phyloP scores from a whole-genome alignment of 2,888 invertebrate species.

The Dascillus cervinus region DNA sequence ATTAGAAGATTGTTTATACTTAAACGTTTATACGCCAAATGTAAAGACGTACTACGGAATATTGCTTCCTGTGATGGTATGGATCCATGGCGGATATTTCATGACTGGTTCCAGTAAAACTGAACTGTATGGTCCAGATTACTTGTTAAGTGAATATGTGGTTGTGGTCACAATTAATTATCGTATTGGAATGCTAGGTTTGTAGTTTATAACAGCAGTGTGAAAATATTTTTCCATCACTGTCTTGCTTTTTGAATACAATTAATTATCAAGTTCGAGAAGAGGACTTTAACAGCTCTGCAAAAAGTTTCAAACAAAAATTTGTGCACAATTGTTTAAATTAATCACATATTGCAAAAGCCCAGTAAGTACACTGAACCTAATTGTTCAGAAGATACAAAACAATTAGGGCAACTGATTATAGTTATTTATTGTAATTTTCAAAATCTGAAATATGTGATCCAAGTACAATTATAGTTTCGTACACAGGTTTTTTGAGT shows the following conservation, averaged over 20 bases:
- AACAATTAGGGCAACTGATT: too few species aligned
- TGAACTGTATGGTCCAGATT: conserved; percentile 34
- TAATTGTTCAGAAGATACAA: too few species aligned
- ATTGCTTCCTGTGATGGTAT: conserved; percentile 43
- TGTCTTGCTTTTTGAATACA: too few species aligned
- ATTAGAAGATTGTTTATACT: conserved; percentile 44
- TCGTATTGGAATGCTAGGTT: conserved; percentile 37
- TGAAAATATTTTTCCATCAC: too few species aligned
- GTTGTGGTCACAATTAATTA: conserved; percentile 38
- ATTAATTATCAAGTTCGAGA: too few species aligned
- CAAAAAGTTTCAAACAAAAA: too few species aligned
- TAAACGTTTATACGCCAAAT: conserved; percentile 29
- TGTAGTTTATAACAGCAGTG: neutral
- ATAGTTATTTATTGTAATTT: too few species aligned
- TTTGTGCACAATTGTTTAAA: too few species aligned
- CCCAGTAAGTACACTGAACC: neutral
- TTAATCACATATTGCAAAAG: too few species aligned
- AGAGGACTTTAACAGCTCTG: too few species aligned
- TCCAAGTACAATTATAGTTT: too few species aligned
- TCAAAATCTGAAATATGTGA: too few species aligned
- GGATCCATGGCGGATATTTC: conserved; percentile 42
- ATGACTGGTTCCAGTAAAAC: conserved; percentile 32
- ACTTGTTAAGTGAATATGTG: conserved; percentile 35
- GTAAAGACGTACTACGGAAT: conserved; percentile 9
- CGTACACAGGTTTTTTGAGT: conserved; percentile 46